Base-by-base conservation (phyloP, 2,888 invertebrate species). In the Cyclophora albipunctata region DNA sequence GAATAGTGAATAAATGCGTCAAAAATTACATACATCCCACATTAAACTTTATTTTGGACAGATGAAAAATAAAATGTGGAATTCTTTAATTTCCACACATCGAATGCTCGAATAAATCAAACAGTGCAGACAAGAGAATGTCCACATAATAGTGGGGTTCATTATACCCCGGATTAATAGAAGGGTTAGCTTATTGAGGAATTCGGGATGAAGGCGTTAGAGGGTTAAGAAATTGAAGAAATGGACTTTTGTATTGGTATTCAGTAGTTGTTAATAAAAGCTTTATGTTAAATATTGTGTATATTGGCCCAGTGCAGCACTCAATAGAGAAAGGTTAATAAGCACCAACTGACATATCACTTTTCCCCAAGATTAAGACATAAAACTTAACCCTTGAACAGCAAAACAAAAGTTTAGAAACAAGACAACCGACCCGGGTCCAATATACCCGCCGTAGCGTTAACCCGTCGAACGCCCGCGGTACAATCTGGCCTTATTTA, bases 401-500 rank as follows among this genome's bases (percentile, higher is more conserved):
- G 5, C 37, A 37, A 37, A 37, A 37, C 37, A 37, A 37, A 5
- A 37, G 4, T 37, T 37, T 5, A 5, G 4, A 37, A 37, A 37
- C 37, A 5, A 37, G 4, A 5, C 37, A 37, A 37, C 37, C 37
- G 4, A 37, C 37, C 37, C 37, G 34, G 45, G 7, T n/a, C 6
- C 40, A 42, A 42, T 48, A 48, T 34, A 45, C 35, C 34, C 34
- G 34, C 20, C 37, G 37, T 37, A 5, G 4, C 62, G 66, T 69
- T 66, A 69, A 66, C 71, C 70, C 67, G 69, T 52, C 63, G 65
- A 60, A 54, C 59, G 62, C 60, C 60, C 52, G 57, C 63, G 61
- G 61, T 64, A 64, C 65, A 66, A 70, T 73, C 75, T 75, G 72
- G 76, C 73, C 75, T 77, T 86, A 87, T 88, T 88, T 87, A 88